Base-by-base conservation (phyloP, 2,888 invertebrate genomes). In the Torymus texanus region DNA sequence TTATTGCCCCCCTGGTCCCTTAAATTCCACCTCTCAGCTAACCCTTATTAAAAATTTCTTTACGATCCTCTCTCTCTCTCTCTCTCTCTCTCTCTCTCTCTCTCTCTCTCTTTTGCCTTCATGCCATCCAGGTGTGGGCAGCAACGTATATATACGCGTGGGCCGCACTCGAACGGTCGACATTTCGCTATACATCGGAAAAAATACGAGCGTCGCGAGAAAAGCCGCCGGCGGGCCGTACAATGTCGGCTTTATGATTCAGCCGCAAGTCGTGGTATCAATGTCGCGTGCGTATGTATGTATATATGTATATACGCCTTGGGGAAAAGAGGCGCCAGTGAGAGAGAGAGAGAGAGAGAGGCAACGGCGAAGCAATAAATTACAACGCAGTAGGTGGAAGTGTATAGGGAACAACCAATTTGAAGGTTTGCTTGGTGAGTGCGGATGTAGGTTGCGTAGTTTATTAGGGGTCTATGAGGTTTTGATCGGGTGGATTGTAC, bases 241-340 rank as follows among this genome's bases (percentile, higher is more conserved):
- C 65, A 51, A 21, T 61, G 59, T 66, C 18, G 77, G 66, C 77
- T 78, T 78, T 78, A 78, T 61, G 73, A 73, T 61, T 53, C 59
- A 13, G 24, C 66, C 62, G 62, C 14, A 18, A 29, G 29, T 13
- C 2, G 56, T 58, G 76, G 58, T 77, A 63, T 70, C 70, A 65
- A 62, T 56, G 75, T 61, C 53, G 67, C 29, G 18, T 56, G 8
- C 41, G 41, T 41, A 8, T 41, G 2, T 21, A 8, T 41, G 2
- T 21, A 21, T 21, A 21, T 21, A 41, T 41, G 8, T 41, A 8
- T 8, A 41, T 8, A 8, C 41, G 41, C 41, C 41, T 41, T 8
- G 41, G 41, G 41, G 41, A 41, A 41, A 41, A 41, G 41, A 41
- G 41, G 12, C 67, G 29, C 24, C 16, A 13, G 55, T 10, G 53